Conservation (phyloP, 2,797 vertebrate species). For the Lycodopsis pacificus region DNA sequence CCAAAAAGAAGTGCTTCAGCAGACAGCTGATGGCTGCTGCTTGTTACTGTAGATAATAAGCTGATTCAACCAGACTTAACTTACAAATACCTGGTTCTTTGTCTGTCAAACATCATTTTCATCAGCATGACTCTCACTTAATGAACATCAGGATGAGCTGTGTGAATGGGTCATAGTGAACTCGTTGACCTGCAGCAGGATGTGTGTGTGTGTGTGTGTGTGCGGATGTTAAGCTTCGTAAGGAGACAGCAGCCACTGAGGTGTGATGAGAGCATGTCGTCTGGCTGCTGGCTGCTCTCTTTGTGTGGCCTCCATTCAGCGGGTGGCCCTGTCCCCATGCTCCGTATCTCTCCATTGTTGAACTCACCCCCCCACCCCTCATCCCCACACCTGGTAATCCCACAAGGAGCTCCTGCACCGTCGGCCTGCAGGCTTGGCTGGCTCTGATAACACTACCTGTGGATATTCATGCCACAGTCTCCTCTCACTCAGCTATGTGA, state of each 20-base stretch:
- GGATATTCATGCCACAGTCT: conserved; percentile 53
- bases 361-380: conserved; percentile 17
- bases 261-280: conserved; percentile 10
- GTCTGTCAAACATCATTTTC: not conserved
- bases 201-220: not conserved
- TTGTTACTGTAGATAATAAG: not conserved
- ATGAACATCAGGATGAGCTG: not conserved
- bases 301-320: conserved; percentile 57
- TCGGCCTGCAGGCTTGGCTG: conserved; percentile 38
- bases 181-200: not conserved
- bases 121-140: not conserved
- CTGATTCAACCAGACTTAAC: not conserved
- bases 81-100: not conserved
- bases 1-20: not conserved
- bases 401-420: conserved; percentile 26
- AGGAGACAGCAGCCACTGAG: not conserved
- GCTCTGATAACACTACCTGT: conserved; percentile 61
- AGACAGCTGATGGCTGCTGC: not conserved
- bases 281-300: conserved; percentile 46
- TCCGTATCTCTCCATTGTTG: conserved; percentile 52
- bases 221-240: not conserved
- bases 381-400: not conserved
- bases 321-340: conserved; percentile 26
- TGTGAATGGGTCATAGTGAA: not conserved
- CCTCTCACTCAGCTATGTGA: conserved; percentile 46